Conservation (phyloP, 2,797 vertebrate genomes). For the Intellagama lesueurii region DNA sequence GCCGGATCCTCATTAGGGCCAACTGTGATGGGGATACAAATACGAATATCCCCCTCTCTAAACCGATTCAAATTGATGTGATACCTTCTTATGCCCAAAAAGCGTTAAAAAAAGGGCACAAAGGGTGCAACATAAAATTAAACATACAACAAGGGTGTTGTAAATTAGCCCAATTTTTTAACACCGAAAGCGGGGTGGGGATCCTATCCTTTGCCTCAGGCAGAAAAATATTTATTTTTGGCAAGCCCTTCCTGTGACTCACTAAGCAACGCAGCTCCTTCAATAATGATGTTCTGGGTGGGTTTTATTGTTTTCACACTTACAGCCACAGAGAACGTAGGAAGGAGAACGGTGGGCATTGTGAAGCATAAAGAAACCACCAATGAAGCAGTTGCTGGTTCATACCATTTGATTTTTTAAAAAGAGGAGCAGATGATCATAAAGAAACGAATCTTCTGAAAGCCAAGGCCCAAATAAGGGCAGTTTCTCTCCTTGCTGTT, state of each 20-base stretch:
- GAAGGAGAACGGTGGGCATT: too few relatives aligned
- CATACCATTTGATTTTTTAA: background rate
- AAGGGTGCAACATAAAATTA: too few relatives aligned
- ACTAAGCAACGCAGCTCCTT: background rate
- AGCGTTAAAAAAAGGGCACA: too few relatives aligned
- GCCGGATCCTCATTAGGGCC: too few relatives aligned
- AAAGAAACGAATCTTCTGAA: background rate
- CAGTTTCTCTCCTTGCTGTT: background rate
- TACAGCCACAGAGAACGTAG: background rate
- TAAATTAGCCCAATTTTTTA: too few relatives aligned
- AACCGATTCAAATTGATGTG: too few relatives aligned
- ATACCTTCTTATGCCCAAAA: too few relatives aligned
- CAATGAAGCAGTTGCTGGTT: background rate
- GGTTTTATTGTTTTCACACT: background rate
- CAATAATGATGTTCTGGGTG: background rate
- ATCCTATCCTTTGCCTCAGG: background rate
- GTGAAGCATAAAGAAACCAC: background rate
- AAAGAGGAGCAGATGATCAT: background rate
- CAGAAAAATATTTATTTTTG: background rate
- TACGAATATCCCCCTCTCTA: too few relatives aligned
- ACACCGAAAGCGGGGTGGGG: background rate
- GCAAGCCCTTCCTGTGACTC: background rate
- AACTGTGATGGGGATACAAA: too few relatives aligned
- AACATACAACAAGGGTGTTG: too few relatives aligned
- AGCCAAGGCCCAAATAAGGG: background rate